A percentile compares a stretch with the other conserved stretches of the same genome.
Evolutionary conservation across 1,140 invertebrate genomes (phyloP).

Genomic region (Zaprionus lachaisei): DNA sequence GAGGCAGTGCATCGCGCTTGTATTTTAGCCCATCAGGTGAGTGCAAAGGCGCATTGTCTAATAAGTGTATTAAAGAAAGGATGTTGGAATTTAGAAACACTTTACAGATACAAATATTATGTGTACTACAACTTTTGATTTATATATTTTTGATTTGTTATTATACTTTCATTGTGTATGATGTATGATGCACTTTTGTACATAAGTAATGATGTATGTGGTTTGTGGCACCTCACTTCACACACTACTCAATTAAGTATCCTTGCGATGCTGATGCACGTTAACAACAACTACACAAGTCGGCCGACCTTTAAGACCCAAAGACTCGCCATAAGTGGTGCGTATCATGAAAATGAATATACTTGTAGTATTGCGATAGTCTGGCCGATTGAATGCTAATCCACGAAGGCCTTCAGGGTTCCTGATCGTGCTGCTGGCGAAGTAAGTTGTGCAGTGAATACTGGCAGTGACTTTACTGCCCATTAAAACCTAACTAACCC

Average conservation of each 20-base stretch:
- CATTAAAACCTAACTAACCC: not conserved
- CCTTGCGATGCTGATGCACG: conserved; percentile 35
- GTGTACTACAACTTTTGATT: conserved; percentile 41
- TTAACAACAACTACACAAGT: conserved; percentile 22
- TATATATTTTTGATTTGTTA: conserved; percentile 59
- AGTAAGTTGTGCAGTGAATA: conserved; percentile 87
- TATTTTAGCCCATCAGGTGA: conserved; percentile 95
- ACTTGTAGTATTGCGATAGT: not conserved
- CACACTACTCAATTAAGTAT: conserved; percentile 58
- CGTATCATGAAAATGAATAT: not conserved
- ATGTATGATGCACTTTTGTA: conserved; percentile 78
- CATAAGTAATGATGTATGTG: conserved; percentile 64
- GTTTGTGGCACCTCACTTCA: conserved; percentile 74
- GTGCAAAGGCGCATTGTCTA: conserved; percentile 2
- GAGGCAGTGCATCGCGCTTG: conserved; percentile 99
- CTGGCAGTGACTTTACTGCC: not conserved
- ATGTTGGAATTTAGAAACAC: not conserved
- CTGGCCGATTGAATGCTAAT: conserved; percentile 33
- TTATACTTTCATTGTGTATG: conserved; percentile 76
- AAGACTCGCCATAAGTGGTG: conserved; percentile 3
- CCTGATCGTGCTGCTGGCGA: conserved; percentile 93
- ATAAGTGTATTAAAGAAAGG: conserved; percentile 1
- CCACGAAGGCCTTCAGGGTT: conserved; percentile 89
- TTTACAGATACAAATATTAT: conserved; percentile 14
- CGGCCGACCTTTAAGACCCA: not conserved